Percentiles rank a stretch among this genome's conserved stretches.
phyloP scores from a whole-genome alignment of 2,113 vertebrate species.

The Pomatostomus ruficeps region DNA sequence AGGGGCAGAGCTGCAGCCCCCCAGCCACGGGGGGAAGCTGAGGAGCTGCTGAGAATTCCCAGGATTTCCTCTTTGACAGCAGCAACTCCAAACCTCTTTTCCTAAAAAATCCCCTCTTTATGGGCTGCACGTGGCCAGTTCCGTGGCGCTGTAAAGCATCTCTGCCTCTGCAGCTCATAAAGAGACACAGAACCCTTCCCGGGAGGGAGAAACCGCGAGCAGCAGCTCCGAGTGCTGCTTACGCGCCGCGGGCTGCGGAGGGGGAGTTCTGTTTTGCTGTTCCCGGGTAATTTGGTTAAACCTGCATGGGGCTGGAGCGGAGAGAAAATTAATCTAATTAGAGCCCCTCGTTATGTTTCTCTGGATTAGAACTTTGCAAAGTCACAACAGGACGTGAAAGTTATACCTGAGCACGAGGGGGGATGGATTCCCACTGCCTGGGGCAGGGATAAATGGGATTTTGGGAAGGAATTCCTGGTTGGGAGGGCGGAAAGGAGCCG shows the following conservation, averaged over 20 bases:
- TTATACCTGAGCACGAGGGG: not conserved
- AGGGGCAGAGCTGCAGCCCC: not conserved
- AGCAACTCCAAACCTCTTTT: fast-evolving
- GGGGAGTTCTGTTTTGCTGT: not conserved
- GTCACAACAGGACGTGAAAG: not conserved
- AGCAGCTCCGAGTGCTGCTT: not conserved
- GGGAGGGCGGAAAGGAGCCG: not conserved
- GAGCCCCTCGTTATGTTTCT: not conserved
- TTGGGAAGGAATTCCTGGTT: not conserved
- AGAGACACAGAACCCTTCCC: not conserved
- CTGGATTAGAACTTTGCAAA: not conserved
- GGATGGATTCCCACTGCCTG: not conserved
- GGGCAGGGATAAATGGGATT: fast-evolving
- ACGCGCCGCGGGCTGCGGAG: not conserved
- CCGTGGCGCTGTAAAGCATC: not conserved
- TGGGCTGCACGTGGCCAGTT: fast-evolving
- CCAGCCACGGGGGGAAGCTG: fast-evolving
- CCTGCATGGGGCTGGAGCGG: not conserved
- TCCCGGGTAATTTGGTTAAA: not conserved
- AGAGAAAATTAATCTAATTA: not conserved
- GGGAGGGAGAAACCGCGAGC: not conserved
- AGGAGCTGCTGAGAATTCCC: not conserved
- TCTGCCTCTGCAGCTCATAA: not conserved
- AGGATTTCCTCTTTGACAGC: fast-evolving
- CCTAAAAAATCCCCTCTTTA: fast-evolving